These are phyloP conservation scores for Thinocorus orbignyianus DNA, from an alignment of 2,113 vertebrate genomes.

Conservation along the genomic window DNA sequence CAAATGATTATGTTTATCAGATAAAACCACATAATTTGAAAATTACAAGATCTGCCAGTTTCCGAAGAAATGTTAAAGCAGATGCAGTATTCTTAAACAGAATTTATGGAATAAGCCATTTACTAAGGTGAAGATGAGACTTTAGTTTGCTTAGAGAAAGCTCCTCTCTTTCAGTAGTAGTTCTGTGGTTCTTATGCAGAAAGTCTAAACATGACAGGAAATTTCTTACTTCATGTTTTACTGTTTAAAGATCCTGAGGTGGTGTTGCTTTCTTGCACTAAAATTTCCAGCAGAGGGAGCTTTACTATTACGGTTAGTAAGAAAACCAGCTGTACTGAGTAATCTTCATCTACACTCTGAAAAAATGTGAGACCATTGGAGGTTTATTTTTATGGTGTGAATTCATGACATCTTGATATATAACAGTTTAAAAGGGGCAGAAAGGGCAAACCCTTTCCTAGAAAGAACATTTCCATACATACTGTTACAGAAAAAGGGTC, in stretches of 20 bases:
- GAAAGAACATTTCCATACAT: neutral
- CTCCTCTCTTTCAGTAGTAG: neutral
- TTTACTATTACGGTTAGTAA: neutral
- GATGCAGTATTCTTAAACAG: neutral
- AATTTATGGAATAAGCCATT: neutral
- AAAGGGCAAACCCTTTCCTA: neutral
- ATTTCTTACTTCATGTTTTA: neutral
- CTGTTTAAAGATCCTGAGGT: neutral
- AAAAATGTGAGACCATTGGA: neutral
- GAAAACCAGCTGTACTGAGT: neutral
- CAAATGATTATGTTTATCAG: neutral
- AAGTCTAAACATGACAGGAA: neutral
- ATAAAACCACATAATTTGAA: neutral
- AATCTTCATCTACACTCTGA: neutral
- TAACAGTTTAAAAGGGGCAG: neutral
- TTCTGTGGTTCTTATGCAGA: neutral
- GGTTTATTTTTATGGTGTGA: neutral
- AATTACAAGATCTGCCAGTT: neutral
- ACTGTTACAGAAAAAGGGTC: neutral
- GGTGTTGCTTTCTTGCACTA: neutral
- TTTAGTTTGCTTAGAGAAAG: neutral
- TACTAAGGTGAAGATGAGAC: neutral
- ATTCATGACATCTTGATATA: neutral
- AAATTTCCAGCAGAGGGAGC: constrained; percentile 61
- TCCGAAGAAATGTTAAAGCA: neutral